Percentiles rank a stretch among this genome's conserved stretches.
These are phyloP conservation scores for Nephrotoma guestfalica DNA, from an alignment of 2,888 invertebrate species.

Conservation along the genomic window DNA sequence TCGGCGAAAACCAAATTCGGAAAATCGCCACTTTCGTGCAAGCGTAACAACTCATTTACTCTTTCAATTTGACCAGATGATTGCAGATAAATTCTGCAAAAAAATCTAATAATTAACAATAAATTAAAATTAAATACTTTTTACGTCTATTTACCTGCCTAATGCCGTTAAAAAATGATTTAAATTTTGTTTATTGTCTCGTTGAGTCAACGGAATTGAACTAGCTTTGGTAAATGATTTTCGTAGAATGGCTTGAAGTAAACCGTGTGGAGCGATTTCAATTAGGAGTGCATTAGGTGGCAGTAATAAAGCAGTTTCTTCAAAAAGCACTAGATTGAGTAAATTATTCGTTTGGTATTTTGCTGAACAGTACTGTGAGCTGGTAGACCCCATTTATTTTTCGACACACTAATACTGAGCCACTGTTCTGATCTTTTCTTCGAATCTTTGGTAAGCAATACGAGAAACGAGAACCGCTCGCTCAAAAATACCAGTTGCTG, in stretches of 20 bases:
- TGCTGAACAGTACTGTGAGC: constrained; percentile 50
- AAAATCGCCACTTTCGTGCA: too few species aligned
- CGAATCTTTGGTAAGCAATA: constrained; percentile 66
- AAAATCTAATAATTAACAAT: neutral
- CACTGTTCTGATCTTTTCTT: constrained; percentile 58
- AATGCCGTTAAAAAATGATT: constrained; percentile 29
- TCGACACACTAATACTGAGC: constrained; percentile 73
- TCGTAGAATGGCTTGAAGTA: constrained; percentile 51
- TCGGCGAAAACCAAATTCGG: too few species aligned
- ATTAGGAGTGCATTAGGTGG: constrained; percentile 48
- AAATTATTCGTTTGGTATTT: constrained; percentile 83
- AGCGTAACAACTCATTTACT: too few species aligned
- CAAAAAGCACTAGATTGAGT: constrained; percentile 41
- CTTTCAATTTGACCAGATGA: too few species aligned
- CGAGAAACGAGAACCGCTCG: constrained; percentile 72
- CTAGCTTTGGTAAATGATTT: constrained; percentile 39
- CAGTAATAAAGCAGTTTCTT: constrained; percentile 44
- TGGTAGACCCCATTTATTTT: constrained; percentile 50
- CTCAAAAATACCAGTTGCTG: constrained; percentile 61
- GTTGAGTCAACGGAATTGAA: constrained; percentile 44
- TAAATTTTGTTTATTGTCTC: constrained; percentile 35
- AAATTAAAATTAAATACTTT: too few species aligned
- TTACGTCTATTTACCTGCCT: constrained; percentile 31
- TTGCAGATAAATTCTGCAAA: constrained; percentile 56
- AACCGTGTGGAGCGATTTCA: constrained; percentile 55